Base-by-base conservation (phyloP, 2,888 invertebrate species). In the Halictus ligatus region DNA sequence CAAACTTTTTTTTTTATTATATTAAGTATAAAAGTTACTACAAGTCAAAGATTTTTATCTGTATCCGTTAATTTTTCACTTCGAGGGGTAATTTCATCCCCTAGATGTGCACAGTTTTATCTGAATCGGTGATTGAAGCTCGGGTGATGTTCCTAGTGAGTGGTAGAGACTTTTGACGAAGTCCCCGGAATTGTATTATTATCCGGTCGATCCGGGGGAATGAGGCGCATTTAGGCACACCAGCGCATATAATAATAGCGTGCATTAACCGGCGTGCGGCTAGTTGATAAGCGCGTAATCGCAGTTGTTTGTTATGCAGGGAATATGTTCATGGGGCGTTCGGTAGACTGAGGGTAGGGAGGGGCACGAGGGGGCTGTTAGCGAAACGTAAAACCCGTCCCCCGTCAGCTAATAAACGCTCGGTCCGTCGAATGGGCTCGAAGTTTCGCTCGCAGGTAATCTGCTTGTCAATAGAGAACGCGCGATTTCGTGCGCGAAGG, bases 231-330 rank as follows among this genome's bases (percentile, higher is more conserved):
- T 80, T n/a, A 58, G n/a, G 21, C 80, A 69, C 64, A 71, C 54
- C 50, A 50, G 46, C 75, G 80, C 80, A 40, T 71, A 64, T 85
- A 75, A 85, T 85, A 79, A 79, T 79, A 10, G n/a, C 40, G 25
- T 13, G 48, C 76, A 85, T 89, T 89, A 88, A 58, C 80, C 76
- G 58, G 83, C 81, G 83, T 89, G 90, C 81, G 54, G 71, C 69
- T 67, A 77, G 84, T 76, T 73, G 90, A 89, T 89, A 89, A 89
- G 89, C 90, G 76, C 90, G 67, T 81, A 84, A 87, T 84, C 84
- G 76, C 60, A 64, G 90, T 75, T 87, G 83, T 89, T 87, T 86
- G 79, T 87, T 87, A 80, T 76, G 76, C 81, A 46, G 69, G 18
- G 78, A 64, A 75, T 78, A 75, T 78, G 64, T 67, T 43, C 75